Evolutionary conservation across 2,797 vertebrate species (phyloP), one percentile per base, ranked within the genome.

Genomic region (Monodelphis domestica): DNA sequence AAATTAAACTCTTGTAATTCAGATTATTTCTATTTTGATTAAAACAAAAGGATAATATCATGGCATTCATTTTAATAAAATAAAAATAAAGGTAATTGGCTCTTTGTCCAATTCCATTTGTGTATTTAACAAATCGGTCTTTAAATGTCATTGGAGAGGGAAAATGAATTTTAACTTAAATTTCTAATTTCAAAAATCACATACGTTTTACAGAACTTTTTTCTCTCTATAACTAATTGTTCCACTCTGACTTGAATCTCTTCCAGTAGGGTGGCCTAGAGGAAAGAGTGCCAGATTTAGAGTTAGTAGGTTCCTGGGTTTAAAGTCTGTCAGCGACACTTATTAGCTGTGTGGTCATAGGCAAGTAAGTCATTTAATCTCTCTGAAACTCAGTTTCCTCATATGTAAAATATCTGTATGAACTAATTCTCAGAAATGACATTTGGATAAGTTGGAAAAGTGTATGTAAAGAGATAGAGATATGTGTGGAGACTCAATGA

Each of bases 101-200:
- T 38, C n/a, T 38, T 78, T 78, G 6, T 78, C n/a, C n/a, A 38
- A 38, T 38, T 45, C 17, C 9, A 84, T 45, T 45, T 84, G 3
- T 84, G 9, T 45, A 26, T 0, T 84, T 45, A 84, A 84, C 45
- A 57, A 93, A 87, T 87, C 12, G 92, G 90, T 10, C 88, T 57
- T 52, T 92, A 89, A 94, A 87, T 63, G 87, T 55, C 5, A 54
- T 5, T 55, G 52, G 55, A 53, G 52, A 89, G 12, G 2, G 90
- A 91, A 11, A 89, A 0, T 17, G 93, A 5, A 53, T 12, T 91
- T 93, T 89, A 4, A 90, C 90, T 96, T 96, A 90, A 91, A 94
- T 38, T 70, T 54, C 4, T 55, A 59, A 14, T 59, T 59, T 59
- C 30, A 59, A 59, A 33, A 59, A 63, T 63, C 33, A 63, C 14